phyloP scores from a whole-genome alignment of 1,140 invertebrate genomes.

The Anastrepha ludens region DNA sequence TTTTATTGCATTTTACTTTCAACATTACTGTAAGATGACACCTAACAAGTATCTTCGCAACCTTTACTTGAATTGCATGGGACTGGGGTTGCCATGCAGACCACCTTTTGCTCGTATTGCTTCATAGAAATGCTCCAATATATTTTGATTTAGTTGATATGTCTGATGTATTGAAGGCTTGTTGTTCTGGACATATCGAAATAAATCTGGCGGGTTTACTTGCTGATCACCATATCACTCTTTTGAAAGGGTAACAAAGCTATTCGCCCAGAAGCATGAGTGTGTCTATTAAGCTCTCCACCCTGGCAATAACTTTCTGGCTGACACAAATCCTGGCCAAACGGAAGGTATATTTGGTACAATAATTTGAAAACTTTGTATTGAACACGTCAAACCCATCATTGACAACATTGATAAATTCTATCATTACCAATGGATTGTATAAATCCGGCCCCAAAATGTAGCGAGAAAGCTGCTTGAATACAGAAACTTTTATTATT shows the following conservation, averaged over 20 bases:
- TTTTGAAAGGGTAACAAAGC: background rate
- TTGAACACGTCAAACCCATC: too few relatives aligned
- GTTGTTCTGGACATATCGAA: background rate
- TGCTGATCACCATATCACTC: background rate
- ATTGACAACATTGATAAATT: too few relatives aligned
- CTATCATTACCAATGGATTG: too few relatives aligned
- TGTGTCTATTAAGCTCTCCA: background rate
- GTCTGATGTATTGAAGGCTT: background rate
- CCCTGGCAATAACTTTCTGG: background rate
- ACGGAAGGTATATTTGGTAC: background rate
- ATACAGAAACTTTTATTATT: too few relatives aligned
- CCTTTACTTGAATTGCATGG: background rate
- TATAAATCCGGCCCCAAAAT: too few relatives aligned
- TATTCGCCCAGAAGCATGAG: background rate
- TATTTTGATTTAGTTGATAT: background rate
- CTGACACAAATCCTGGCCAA: background rate
- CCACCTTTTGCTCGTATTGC: background rate
- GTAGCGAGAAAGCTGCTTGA: too few relatives aligned
- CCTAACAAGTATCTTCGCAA: background rate
- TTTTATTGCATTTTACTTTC: too few relatives aligned
- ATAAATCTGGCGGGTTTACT: background rate
- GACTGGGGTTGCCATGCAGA: background rate
- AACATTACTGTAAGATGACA: too few relatives aligned
- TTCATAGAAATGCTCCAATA: background rate
- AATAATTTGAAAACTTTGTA: background rate